Conservation (phyloP, 2,113 vertebrate species). For the Nansenia antarctica region DNA sequence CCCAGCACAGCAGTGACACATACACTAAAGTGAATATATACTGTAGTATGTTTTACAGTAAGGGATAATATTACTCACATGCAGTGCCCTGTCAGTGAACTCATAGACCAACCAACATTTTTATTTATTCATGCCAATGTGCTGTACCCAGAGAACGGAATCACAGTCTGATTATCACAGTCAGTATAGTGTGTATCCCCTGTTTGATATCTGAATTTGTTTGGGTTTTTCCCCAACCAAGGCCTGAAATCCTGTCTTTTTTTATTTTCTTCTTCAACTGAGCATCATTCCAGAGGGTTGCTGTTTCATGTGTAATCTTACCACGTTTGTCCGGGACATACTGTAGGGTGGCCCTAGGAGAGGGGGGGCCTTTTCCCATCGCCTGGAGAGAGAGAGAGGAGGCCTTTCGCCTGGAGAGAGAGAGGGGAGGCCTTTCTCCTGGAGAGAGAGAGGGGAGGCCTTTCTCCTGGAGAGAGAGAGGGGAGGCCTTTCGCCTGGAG, state of each 20-base stretch:
- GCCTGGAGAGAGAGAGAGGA: background rate
- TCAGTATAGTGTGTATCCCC: background rate
- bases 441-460: background rate
- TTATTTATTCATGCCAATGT: background rate
- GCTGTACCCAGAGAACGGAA: background rate
- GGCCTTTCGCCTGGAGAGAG: too few species aligned
- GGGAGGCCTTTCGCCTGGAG: too few species aligned
- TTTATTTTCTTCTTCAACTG: background rate
- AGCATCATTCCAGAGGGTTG: conserved; percentile 27
- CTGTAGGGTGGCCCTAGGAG: too few species aligned
- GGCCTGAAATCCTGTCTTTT: conserved; percentile 7
- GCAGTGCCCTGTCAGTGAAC: background rate
- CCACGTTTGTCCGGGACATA: conserved; percentile 40
- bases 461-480: background rate
- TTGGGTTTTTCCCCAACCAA: background rate
- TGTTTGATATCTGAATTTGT: background rate
- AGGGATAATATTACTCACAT: background rate
- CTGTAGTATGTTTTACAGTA: background rate
- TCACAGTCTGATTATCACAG: background rate
- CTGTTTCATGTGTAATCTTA: conserved; percentile 53
- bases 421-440: too few species aligned
- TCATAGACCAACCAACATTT: background rate
- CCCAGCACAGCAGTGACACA: background rate
- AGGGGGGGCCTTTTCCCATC: too few species aligned
- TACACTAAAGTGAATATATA: background rate